Evolutionary conservation across 2,797 vertebrate species (phyloP).

Genomic region (Erethizon dorsatum): DNA sequence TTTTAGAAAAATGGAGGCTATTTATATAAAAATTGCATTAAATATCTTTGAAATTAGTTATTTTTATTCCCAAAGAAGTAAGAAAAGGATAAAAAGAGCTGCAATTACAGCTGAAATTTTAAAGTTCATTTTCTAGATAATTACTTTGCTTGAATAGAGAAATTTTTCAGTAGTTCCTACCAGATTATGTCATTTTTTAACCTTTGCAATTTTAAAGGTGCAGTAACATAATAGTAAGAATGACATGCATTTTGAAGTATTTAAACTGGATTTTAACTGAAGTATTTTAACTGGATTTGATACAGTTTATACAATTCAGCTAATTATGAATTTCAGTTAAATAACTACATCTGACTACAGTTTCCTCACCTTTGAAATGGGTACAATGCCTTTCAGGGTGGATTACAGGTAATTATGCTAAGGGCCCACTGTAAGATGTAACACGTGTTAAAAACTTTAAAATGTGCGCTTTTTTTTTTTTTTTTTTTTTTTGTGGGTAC

Average conservation of each 20-base stretch:
- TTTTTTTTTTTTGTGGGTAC: no score
- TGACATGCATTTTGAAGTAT: background rate
- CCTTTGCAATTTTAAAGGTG: background rate
- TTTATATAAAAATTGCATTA: constrained; percentile 13
- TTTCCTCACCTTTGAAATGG: background rate
- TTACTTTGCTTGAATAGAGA: background rate
- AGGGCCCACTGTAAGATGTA: background rate
- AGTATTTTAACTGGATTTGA: background rate
- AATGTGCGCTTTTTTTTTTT: background rate
- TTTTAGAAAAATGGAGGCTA: background rate
- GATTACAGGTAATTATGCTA: background rate
- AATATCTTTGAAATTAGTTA: constrained; percentile 1
- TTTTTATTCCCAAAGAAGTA: constrained; percentile 20
- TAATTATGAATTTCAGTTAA: background rate
- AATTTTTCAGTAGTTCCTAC: background rate
- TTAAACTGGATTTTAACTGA: no score
- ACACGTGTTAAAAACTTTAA: background rate
- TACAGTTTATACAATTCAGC: background rate
- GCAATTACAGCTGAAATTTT: constrained; percentile 38
- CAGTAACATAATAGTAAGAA: background rate
- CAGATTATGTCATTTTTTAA: background rate
- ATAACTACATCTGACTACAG: background rate
- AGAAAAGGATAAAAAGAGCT: background rate
- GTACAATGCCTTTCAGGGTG: background rate
- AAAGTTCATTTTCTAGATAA: constrained; percentile 35